These are phyloP conservation scores for Priocnemis perturbator DNA, from an alignment of 2,888 invertebrate genomes.

Conservation along the genomic window DNA sequence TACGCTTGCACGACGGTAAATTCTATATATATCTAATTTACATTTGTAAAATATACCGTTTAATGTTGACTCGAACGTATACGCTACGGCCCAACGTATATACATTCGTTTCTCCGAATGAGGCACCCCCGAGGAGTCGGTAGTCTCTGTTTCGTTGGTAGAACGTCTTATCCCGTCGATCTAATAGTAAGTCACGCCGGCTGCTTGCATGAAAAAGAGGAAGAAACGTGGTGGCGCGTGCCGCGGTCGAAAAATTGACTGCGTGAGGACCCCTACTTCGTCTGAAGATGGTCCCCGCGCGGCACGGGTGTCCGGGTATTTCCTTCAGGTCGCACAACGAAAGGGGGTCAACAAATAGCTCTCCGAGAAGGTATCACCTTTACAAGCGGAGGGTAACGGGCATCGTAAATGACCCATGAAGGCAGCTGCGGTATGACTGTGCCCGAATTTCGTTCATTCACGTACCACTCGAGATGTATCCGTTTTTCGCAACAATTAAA, in stretches of 20 bases:
- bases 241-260: conserved; percentile 38
- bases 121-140: too few species aligned
- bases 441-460: conserved; percentile 27
- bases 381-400: conserved; percentile 38
- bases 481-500: conserved; percentile 8
- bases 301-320: conserved; percentile 44
- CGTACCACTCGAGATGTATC: conserved; percentile 13
- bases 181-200: background rate
- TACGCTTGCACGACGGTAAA: too few species aligned
- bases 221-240: conserved; percentile 41
- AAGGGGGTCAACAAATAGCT: conserved; percentile 25
- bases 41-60: too few species aligned
- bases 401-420: conserved; percentile 60
- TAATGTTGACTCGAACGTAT: too few species aligned
- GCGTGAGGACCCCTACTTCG: conserved; percentile 42
- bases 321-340: conserved; percentile 45
- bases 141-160: too few species aligned
- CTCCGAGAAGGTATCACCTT: conserved; percentile 44
- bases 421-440: conserved; percentile 56
- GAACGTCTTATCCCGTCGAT: conserved; percentile 1
- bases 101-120: too few species aligned
- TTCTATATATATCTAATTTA: too few species aligned
- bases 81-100: too few species aligned
- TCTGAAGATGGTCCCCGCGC: conserved; percentile 35
- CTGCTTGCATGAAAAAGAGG: background rate